Conservation (phyloP, 1,140 invertebrate genomes). For the Papilio xuthus region DNA sequence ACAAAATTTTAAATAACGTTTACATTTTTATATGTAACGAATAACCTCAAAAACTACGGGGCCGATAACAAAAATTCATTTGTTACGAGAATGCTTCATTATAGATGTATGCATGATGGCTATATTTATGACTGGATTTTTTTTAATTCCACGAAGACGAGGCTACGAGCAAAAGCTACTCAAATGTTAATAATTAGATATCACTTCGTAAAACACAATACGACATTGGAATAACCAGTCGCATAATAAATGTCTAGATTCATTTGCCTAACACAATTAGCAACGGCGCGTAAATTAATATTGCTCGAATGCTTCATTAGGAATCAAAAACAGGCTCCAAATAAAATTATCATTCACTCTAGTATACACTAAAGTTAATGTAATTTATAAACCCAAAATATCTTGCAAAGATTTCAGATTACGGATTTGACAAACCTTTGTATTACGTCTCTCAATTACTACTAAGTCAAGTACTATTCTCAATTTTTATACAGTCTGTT, state of each 20-base stretch:
- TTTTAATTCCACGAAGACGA: too few species aligned
- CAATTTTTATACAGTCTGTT: neutral
- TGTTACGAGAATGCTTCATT: too few species aligned
- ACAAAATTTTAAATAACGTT: too few species aligned
- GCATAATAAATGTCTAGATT: neutral
- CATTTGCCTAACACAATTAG: conserved; percentile 10
- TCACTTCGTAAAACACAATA: neutral
- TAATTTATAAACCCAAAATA: neutral
- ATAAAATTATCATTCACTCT: neutral
- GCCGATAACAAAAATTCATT: too few species aligned
- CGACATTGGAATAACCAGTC: neutral
- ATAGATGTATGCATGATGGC: too few species aligned
- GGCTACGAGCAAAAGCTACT: neutral
- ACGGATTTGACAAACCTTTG: neutral
- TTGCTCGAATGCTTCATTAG: conserved; percentile 10
- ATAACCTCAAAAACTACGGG: too few species aligned
- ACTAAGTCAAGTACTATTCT: too few species aligned
- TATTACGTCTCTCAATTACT: too few species aligned
- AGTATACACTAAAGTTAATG: neutral
- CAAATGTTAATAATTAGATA: neutral
- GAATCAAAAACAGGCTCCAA: neutral
- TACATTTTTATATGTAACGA: too few species aligned
- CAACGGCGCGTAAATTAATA: neutral
- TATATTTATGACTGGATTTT: neutral
- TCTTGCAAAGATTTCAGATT: neutral